Conservation (phyloP, 1,140 invertebrate species). For the Drosophila rhopaloa region DNA sequence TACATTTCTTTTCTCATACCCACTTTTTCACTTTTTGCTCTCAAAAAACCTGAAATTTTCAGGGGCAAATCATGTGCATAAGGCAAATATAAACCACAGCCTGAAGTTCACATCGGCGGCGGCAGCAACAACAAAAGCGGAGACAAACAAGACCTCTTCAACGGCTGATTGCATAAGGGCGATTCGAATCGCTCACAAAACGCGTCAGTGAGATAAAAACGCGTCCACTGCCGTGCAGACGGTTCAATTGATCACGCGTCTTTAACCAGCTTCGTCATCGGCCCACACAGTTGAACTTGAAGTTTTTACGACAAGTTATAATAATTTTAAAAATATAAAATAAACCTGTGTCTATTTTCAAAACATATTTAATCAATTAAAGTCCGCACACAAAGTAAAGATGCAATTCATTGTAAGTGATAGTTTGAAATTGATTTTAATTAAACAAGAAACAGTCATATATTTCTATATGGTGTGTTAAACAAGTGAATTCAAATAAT, state of each 20-base stretch:
- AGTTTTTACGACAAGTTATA: constrained; percentile 37
- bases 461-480: neutral
- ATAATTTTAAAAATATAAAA: constrained; percentile 25
- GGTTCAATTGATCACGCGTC: constrained; percentile 72
- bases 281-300: constrained; percentile 63
- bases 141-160: constrained; percentile 56
- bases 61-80: constrained; percentile 73
- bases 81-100: constrained; percentile 56
- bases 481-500: neutral
- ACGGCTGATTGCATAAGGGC: constrained; percentile 75
- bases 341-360: constrained; percentile 28
- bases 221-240: constrained; percentile 29
- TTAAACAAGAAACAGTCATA: neutral
- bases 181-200: constrained; percentile 35
- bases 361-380: constrained; percentile 55
- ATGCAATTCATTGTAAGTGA: constrained; percentile 77
- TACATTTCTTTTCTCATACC: constrained; percentile 29
- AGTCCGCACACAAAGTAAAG: constrained; percentile 29
- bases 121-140: constrained; percentile 19
- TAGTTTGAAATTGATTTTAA: constrained; percentile 21
- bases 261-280: constrained; percentile 47
- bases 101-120: constrained; percentile 52
- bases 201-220: constrained; percentile 64
- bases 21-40: constrained; percentile 41
- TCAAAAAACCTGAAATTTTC: constrained; percentile 80